phyloP scores from a whole-genome alignment of 2,797 vertebrate genomes.

The Falco biarmicus region DNA sequence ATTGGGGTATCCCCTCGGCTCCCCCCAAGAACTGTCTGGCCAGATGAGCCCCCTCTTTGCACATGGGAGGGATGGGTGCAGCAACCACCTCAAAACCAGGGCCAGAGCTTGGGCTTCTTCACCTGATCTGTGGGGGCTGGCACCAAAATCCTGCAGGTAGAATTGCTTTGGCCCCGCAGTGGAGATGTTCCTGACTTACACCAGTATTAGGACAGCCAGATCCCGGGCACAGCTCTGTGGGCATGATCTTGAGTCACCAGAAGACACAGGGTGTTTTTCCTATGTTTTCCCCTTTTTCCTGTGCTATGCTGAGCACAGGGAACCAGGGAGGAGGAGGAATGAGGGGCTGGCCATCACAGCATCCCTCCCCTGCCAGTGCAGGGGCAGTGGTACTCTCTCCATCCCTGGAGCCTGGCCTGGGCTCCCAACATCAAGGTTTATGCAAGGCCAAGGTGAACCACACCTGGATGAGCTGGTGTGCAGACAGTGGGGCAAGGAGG shows the following conservation, averaged over 20 bases:
- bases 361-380: background rate
- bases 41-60: background rate
- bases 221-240: background rate
- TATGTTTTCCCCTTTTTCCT: background rate
- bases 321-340: accelerated
- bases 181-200: background rate
- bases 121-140: accelerated
- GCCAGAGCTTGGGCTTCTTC: background rate
- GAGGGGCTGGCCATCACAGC: background rate
- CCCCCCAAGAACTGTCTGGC: background rate
- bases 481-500: background rate
- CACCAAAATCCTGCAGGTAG: background rate
- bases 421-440: background rate
- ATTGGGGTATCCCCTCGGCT: background rate
- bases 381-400: background rate
- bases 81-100: background rate
- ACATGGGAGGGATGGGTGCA: background rate
- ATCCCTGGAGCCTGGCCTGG: background rate
- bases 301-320: too few relatives aligned
- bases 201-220: too few relatives aligned
- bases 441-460: background rate
- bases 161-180: background rate
- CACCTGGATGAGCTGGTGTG: background rate
- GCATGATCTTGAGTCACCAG: accelerated
- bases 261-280: too few relatives aligned